These are phyloP conservation scores for Gadopsis marmoratus DNA, from an alignment of 2,797 vertebrate species.

Conservation along the genomic window DNA sequence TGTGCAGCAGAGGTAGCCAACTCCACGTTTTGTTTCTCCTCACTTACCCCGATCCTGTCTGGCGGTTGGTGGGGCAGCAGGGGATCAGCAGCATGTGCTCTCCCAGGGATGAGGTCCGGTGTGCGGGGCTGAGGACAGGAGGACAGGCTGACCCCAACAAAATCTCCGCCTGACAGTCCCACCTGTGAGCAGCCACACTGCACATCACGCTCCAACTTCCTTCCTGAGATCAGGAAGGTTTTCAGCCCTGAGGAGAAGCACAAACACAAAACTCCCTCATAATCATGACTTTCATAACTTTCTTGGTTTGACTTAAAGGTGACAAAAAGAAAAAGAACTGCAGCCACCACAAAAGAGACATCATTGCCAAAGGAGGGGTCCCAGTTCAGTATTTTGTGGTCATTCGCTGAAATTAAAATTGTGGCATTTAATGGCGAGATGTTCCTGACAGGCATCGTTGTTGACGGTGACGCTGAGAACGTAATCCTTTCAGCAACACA, in stretches of 20 bases:
- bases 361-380: too few species aligned
- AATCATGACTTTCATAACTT: neutral
- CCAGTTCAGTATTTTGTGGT: neutral
- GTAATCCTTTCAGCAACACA: neutral
- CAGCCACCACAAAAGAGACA: neutral
- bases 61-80: constrained; percentile 55
- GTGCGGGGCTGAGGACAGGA: constrained; percentile 78
- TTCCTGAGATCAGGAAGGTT: constrained; percentile 96
- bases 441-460: neutral
- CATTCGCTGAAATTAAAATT: neutral
- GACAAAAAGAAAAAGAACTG: neutral
- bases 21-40: neutral
- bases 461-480: neutral
- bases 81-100: constrained; percentile 61
- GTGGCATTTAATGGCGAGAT: neutral
- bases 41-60: constrained; percentile 64
- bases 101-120: constrained; percentile 79
- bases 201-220: constrained; percentile 86
- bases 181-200: constrained; percentile 89
- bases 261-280: neutral
- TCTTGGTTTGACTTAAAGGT: neutral
- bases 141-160: constrained; percentile 59
- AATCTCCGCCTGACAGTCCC: constrained; percentile 83
- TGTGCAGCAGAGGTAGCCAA: neutral
- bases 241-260: constrained; percentile 87